These are phyloP conservation scores for Rallus limicola DNA, from an alignment of 2,113 vertebrate genomes.

Conservation along the genomic window DNA sequence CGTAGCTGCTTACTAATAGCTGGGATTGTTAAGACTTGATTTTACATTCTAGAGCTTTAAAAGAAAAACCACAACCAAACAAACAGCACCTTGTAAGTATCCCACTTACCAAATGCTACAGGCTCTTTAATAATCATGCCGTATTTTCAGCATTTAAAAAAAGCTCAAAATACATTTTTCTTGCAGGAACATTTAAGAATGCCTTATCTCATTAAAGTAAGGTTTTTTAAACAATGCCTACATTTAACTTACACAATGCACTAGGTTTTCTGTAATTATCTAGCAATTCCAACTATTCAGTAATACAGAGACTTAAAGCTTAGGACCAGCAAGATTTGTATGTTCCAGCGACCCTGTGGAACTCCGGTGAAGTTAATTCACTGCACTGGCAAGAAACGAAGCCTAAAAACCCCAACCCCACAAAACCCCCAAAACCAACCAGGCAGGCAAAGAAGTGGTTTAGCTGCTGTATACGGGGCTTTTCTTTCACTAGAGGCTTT, in stretches of 20 bases:
- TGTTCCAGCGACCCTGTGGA: not conserved
- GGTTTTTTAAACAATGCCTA: slow-evolving; percentile 14
- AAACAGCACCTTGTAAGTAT: not conserved
- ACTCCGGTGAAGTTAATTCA: slow-evolving; percentile 9
- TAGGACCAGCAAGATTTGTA: slow-evolving; percentile 4
- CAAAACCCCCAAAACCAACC: not conserved
- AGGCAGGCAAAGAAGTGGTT: slow-evolving; percentile 4
- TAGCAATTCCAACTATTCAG: slow-evolving; percentile 34
- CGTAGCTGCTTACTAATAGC: not conserved
- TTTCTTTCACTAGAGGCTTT: not conserved
- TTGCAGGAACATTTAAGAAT: not conserved
- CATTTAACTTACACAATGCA: slow-evolving; percentile 33
- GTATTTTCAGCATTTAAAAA: not conserved
- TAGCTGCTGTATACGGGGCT: not conserved
- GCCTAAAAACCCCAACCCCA: not conserved
- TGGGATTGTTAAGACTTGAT: slow-evolving; percentile 6
- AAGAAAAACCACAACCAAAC: not conserved
- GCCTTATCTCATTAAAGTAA: slow-evolving; percentile 6
- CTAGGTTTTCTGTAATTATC: slow-evolving; percentile 31
- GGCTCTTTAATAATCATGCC: not conserved
- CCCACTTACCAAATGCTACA: not conserved
- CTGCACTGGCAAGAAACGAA: not conserved
- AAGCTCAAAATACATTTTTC: not conserved
- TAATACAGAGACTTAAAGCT: slow-evolving; percentile 48
- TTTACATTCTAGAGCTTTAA: slow-evolving; percentile 4